These are phyloP conservation scores for Sebastes schlegelii DNA, from an alignment of 2,113 vertebrate genomes.

Conservation along the genomic window DNA sequence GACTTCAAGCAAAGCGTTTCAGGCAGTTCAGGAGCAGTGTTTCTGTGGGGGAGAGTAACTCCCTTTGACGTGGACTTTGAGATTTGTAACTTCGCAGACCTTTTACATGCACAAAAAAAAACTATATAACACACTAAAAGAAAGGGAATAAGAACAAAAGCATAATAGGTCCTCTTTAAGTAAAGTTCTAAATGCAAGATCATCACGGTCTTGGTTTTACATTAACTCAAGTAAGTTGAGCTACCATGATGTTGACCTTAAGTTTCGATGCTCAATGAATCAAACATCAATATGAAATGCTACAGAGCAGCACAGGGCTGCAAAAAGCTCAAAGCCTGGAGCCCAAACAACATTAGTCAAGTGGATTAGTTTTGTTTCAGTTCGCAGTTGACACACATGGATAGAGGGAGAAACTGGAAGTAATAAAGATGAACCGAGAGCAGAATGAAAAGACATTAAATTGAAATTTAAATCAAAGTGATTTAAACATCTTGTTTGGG, in stretches of 20 bases:
- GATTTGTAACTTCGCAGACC: no score
- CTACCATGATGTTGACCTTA: not conserved
- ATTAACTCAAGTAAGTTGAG: not conserved
- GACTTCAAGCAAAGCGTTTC: no score
- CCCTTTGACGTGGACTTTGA: no score
- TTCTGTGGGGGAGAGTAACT: no score
- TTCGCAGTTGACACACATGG: not conserved
- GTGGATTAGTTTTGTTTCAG: not conserved
- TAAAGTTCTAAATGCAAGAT: not conserved
- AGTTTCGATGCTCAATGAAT: conserved; percentile 13
- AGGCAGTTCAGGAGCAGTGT: no score
- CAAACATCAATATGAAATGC: conserved; percentile 14
- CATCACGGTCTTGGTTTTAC: not conserved
- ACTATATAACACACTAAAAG: no score
- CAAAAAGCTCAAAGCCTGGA: not conserved
- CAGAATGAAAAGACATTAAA: not conserved
- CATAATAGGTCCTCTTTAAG: no score
- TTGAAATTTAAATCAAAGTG: not conserved
- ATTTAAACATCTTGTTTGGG: not conserved
- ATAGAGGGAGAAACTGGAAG: not conserved
- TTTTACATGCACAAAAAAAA: no score
- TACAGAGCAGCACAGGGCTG: not conserved
- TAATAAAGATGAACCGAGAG: not conserved
- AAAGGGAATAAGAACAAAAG: no score
- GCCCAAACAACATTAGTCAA: not conserved